Conservation (phyloP, 53 echinoderm and acorn worm species). For the Holothuria scabra region DNA sequence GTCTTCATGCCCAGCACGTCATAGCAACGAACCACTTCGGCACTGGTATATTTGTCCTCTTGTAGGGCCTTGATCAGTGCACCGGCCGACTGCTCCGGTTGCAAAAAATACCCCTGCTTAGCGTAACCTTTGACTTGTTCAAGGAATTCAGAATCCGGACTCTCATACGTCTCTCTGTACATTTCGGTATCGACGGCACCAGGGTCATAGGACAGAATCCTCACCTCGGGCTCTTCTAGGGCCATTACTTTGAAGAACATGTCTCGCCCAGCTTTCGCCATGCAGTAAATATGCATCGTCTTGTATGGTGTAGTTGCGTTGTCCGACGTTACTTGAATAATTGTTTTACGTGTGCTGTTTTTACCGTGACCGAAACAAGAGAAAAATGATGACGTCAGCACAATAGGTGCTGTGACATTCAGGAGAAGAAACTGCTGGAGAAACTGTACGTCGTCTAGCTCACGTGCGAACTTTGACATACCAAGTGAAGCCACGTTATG, state of each 20-base stretch:
- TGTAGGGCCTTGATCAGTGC: slow-evolving; percentile 59
- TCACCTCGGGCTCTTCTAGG: slow-evolving; percentile 65
- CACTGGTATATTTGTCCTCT: slow-evolving; percentile 67
- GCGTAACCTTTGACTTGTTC: slow-evolving; percentile 4
- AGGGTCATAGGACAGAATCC: slow-evolving; percentile 67
- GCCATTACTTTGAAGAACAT: slow-evolving; percentile 69
- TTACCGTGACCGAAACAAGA: slow-evolving; percentile 50
- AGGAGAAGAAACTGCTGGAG: slow-evolving; percentile 37
- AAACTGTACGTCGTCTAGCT: slow-evolving; percentile 22
- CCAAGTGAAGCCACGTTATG: slow-evolving; percentile 66
- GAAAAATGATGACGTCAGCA: slow-evolving; percentile 55
- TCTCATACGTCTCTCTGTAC: slow-evolving; percentile 29
- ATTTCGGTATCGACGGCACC: slow-evolving; percentile 66
- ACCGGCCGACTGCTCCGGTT: slow-evolving; percentile 65
- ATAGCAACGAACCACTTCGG: slow-evolving; percentile 60
- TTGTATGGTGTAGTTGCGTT: slow-evolving; percentile 49
- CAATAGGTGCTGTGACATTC: slow-evolving; percentile 60
- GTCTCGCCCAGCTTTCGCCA: slow-evolving; percentile 69
- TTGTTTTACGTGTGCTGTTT: slow-evolving; percentile 47
- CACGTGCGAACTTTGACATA: background rate
- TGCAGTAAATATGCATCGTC: slow-evolving; percentile 58
- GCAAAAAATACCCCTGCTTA: slow-evolving; percentile 44
- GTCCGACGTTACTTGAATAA: slow-evolving; percentile 51
- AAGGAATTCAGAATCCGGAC: slow-evolving; percentile 45
- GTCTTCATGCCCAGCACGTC: background rate